A percentile compares a stretch with the other conserved stretches of the same genome.
phyloP scores from a whole-genome alignment of 2,888 invertebrate species.

The Augiades crinisus region DNA sequence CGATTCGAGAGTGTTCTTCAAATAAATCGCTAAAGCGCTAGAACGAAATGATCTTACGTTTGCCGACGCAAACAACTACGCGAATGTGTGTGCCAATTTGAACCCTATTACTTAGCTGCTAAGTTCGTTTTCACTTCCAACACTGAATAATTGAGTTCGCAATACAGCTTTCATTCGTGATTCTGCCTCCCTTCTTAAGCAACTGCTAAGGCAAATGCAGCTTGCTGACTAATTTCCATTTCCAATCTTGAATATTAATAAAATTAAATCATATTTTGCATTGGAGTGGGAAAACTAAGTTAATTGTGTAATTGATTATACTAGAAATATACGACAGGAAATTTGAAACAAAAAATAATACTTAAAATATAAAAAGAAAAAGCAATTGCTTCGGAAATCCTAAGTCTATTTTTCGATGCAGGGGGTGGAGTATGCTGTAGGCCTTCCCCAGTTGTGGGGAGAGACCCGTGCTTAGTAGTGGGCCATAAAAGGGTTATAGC shows the following conservation, averaged over 20 bases:
- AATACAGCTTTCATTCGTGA: conserved; percentile 20
- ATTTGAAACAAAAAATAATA: too few relatives aligned
- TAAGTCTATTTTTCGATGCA: too few relatives aligned
- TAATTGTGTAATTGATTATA: too few relatives aligned
- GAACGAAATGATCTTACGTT: conserved; percentile 20
- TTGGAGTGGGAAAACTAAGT: too few relatives aligned
- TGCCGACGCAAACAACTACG: conserved; percentile 10
- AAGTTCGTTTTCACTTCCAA: background rate
- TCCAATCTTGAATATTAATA: conserved; percentile 21
- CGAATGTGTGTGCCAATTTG: background rate
- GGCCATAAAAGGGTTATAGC: too few relatives aligned
- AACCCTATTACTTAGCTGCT: background rate
- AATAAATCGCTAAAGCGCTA: conserved; percentile 22
- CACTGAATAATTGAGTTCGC: conserved; percentile 3
- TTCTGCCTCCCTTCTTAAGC: conserved; percentile 20
- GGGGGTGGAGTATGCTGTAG: too few relatives aligned
- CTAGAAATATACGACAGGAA: too few relatives aligned
- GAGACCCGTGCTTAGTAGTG: too few relatives aligned
- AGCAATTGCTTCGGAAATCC: too few relatives aligned
- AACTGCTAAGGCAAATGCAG: conserved; percentile 17
- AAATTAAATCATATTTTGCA: too few relatives aligned
- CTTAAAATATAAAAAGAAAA: too few relatives aligned
- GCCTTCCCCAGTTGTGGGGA: too few relatives aligned
- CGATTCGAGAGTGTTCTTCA: conserved; percentile 13
- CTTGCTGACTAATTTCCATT: conserved; percentile 22